Percentiles rank a stretch among this genome's conserved stretches.
These are phyloP conservation scores for Agonopterix arenella DNA, from an alignment of 2,888 invertebrate species.

Conservation along the genomic window DNA sequence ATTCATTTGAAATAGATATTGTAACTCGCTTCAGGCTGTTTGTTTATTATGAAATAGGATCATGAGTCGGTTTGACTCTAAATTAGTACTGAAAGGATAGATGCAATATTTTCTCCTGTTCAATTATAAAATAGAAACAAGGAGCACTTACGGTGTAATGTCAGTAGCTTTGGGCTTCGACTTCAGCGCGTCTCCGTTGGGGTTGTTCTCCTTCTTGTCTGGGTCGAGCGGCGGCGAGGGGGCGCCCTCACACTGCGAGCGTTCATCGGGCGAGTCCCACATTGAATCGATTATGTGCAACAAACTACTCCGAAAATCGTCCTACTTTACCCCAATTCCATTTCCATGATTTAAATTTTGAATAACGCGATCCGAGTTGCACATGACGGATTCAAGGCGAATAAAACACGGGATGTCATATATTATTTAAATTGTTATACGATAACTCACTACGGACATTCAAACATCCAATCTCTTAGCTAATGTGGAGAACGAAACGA, in stretches of 20 bases:
- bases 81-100: too few relatives aligned
- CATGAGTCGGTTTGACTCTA: too few relatives aligned
- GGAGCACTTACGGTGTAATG: slow-evolving; percentile 78
- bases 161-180: slow-evolving; percentile 66
- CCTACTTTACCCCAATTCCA: slow-evolving; percentile 59
- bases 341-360: slow-evolving; percentile 30
- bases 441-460: slow-evolving; percentile 69
- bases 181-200: slow-evolving; percentile 62
- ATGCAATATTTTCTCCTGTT: too few relatives aligned
- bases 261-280: slow-evolving; percentile 78
- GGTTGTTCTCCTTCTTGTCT: slow-evolving; percentile 48
- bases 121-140: slow-evolving; percentile 2
- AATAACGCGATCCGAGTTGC: slow-evolving; percentile 61
- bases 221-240: slow-evolving; percentile 47
- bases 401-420: slow-evolving; percentile 78
- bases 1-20: too few relatives aligned
- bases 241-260: slow-evolving; percentile 71
- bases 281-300: slow-evolving; percentile 79
- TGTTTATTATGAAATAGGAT: too few relatives aligned
- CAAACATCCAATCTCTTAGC: slow-evolving; percentile 67
- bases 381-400: slow-evolving; percentile 78
- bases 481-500: slow-evolving; percentile 60
- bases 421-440: slow-evolving; percentile 71
- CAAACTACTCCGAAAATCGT: slow-evolving; percentile 77
- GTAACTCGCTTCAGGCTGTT: too few relatives aligned